phyloP scores from a whole-genome alignment of 2,113 vertebrate genomes.

The Macquaria australasica region DNA sequence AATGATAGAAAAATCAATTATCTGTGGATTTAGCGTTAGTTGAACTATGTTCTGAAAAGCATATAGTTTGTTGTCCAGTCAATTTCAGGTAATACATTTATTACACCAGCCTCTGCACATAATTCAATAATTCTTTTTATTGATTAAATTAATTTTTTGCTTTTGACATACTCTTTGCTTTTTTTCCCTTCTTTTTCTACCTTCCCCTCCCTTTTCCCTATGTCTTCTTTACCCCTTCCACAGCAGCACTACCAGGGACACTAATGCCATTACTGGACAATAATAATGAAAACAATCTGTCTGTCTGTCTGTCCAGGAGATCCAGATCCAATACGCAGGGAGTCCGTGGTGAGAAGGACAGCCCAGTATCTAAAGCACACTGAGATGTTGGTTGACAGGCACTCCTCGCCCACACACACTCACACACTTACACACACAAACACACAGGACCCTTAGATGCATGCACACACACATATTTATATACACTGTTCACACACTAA shows the following conservation, averaged over 20 bases:
- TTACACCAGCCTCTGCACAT: background rate
- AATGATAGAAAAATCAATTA: too few species aligned
- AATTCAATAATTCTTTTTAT: too few species aligned
- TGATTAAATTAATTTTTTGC: too few species aligned
- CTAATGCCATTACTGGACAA: conserved; percentile 1
- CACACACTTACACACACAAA: conserved; percentile 41
- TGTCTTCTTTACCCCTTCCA: background rate
- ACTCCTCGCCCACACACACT: conserved; percentile 69
- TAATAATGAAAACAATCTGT: conserved; percentile 48
- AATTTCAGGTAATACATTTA: too few species aligned
- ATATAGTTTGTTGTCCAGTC: too few species aligned
- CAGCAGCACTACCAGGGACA: background rate
- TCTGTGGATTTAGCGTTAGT: too few species aligned
- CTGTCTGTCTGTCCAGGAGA: conserved; percentile 81
- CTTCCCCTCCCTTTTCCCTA: background rate
- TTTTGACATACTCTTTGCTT: too few species aligned
- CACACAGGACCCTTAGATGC: conserved; percentile 24
- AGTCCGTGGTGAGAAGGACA: conserved; percentile 88
- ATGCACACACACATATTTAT: background rate
- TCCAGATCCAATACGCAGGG: conserved; percentile 82
- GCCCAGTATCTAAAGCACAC: conserved; percentile 89
- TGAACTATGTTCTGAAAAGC: too few species aligned
- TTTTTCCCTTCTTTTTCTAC: too few species aligned
- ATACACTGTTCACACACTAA: background rate
- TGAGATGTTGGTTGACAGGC: conserved; percentile 85